A percentile compares a stretch with the other conserved stretches of the same genome.
Conservation (phyloP, 1,140 invertebrate genomes). For the Colletes gigas region DNA sequence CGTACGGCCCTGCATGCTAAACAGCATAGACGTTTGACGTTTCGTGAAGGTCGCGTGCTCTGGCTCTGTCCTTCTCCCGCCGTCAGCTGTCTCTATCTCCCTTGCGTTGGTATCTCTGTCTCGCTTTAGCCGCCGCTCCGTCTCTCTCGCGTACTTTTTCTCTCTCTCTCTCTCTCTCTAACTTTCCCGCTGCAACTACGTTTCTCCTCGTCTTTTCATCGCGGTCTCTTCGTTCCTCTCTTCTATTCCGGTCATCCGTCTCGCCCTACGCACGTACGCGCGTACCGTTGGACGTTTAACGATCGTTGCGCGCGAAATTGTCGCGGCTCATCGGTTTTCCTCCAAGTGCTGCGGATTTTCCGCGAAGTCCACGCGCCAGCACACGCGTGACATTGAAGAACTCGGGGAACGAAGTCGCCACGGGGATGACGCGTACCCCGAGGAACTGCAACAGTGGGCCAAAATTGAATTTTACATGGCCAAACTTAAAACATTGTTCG, state of each 20-base stretch:
- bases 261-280: conserved; percentile 50
- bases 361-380: conserved; percentile 18
- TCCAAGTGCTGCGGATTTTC: conserved; percentile 31
- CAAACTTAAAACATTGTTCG: too few species aligned
- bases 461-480: too few species aligned
- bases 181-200: background rate
- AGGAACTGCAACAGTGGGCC: too few species aligned
- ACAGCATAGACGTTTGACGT: conserved; percentile 67
- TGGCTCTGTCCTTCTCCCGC: conserved; percentile 40
- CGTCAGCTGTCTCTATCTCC: conserved; percentile 24
- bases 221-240: conserved; percentile 25
- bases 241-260: conserved; percentile 37
- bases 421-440: too few species aligned
- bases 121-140: conserved; percentile 5
- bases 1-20: conserved; percentile 61
- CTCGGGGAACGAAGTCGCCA: too few species aligned
- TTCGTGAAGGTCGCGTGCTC: conserved; percentile 68
- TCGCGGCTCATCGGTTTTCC: conserved; percentile 31
- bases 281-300: conserved; percentile 57
- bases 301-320: conserved; percentile 69
- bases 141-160: background rate
- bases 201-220: conserved; percentile 21
- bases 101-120: background rate
- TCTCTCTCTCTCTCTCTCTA: conserved; percentile 8
- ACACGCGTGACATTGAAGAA: background rate